phyloP scores from a whole-genome alignment of 2,888 invertebrate species.

The Cerceris ruficornis region DNA sequence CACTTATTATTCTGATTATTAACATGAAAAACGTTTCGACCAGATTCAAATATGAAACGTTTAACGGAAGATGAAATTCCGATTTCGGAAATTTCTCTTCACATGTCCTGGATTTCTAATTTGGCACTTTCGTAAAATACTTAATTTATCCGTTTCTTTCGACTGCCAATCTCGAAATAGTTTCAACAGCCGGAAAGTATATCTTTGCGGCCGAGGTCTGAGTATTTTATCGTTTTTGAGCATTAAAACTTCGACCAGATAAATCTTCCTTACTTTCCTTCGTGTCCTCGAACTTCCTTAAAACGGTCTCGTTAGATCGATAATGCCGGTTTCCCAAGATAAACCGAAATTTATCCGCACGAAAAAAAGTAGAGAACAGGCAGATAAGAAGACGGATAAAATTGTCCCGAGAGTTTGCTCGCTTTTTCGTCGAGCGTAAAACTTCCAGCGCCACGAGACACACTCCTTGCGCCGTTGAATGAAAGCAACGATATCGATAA shows the following conservation, averaged over 20 bases:
- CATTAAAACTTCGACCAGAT: conserved; percentile 39
- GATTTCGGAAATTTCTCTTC: no score
- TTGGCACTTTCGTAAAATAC: no score
- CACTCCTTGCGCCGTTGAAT: conserved; percentile 24
- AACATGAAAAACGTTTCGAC: no score
- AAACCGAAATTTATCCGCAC: conserved; percentile 45
- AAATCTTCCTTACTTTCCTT: conserved; percentile 21
- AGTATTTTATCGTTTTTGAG: conserved; percentile 32
- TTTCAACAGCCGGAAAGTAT: no score
- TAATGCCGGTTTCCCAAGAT: conserved; percentile 11
- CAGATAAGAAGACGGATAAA: conserved; percentile 21
- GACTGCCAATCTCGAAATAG: no score
- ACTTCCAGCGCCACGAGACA: neutral
- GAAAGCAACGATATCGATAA: conserved; percentile 28
- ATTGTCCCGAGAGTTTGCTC: neutral
- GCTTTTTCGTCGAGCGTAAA: neutral
- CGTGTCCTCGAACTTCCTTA: neutral
- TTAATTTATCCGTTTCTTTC: no score
- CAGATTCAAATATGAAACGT: no score
- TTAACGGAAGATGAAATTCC: no score
- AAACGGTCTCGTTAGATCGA: conserved; percentile 27
- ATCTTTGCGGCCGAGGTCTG: neutral
- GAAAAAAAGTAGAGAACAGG: conserved; percentile 1
- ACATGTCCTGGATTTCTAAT: no score
- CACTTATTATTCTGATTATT: no score